phyloP scores from a whole-genome alignment of 1,140 invertebrate genomes.

The Stratiolaelaps scimitus region DNA sequence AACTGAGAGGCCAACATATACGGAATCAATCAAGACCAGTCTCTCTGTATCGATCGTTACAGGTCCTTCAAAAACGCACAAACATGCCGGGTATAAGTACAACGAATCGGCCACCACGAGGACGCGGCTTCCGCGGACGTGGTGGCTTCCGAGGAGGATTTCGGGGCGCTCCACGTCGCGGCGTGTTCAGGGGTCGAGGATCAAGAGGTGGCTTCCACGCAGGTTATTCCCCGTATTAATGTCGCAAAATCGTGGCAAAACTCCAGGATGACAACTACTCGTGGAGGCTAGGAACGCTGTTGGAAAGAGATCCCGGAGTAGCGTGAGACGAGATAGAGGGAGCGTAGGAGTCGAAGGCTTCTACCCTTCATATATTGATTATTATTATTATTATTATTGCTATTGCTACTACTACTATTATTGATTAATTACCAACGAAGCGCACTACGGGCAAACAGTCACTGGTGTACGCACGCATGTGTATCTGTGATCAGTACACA shows the following conservation, averaged over 20 bases:
- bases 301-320: too few species aligned
- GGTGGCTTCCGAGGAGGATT: conserved; percentile 46
- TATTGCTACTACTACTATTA: too few species aligned
- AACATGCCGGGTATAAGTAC: conserved; percentile 89
- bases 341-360: too few species aligned
- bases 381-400: too few species aligned
- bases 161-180: conserved; percentile 30
- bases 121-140: conserved; percentile 52
- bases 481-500: conserved; percentile 30
- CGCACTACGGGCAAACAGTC: too few species aligned
- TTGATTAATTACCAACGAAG: too few species aligned
- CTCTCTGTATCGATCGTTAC: conserved; percentile 28
- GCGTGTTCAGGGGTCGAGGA: conserved; percentile 30
- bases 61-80: conserved; percentile 92
- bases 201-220: conserved; percentile 30
- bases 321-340: too few species aligned
- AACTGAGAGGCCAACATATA: background rate
- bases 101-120: conserved; percentile 71
- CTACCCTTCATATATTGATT: too few species aligned
- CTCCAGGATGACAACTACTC: background rate
- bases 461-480: conserved; percentile 21
- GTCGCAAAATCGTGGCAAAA: conserved; percentile 7
- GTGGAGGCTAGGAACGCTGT: too few species aligned
- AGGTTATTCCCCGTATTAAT: conserved; percentile 30
- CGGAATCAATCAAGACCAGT: background rate